These are phyloP conservation scores for Dallia pectoralis DNA, from an alignment of 2,797 vertebrate species.

Conservation along the genomic window DNA sequence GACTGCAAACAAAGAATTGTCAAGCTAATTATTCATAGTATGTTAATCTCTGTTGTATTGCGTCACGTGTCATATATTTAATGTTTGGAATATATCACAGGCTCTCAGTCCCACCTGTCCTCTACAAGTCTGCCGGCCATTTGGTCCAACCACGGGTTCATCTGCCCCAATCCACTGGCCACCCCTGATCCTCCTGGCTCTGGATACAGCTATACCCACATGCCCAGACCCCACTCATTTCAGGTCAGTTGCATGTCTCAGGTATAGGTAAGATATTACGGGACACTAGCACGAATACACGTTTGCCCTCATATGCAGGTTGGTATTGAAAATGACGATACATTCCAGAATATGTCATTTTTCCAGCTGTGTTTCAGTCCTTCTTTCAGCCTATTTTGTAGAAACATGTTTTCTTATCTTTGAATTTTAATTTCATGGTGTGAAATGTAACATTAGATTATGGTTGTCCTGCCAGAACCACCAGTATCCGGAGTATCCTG, in stretches of 20 bases:
- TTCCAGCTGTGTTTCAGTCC: too few species aligned
- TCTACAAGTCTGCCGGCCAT: neutral
- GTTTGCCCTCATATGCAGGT: too few species aligned
- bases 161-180: constrained; percentile 4
- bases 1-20: neutral
- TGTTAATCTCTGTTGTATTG: neutral
- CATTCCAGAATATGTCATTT: neutral
- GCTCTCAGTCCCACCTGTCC: constrained; percentile 17
- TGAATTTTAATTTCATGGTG: too few species aligned
- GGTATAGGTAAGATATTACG: too few species aligned
- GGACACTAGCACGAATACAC: too few species aligned
- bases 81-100: neutral
- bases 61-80: neutral
- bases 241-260: constrained; percentile 37
- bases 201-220: constrained; percentile 27
- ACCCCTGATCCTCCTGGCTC: constrained; percentile 4
- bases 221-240: constrained; percentile 26
- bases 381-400: too few species aligned
- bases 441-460: neutral
- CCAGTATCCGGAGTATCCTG: constrained; percentile 37
- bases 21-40: neutral
- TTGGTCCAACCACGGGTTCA: constrained; percentile 6
- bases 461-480: constrained; percentile 27
- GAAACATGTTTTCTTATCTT: too few species aligned
- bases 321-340: neutral